These are phyloP conservation scores for Colinus virginianus DNA, from an alignment of 2,113 vertebrate genomes.

Conservation along the genomic window DNA sequence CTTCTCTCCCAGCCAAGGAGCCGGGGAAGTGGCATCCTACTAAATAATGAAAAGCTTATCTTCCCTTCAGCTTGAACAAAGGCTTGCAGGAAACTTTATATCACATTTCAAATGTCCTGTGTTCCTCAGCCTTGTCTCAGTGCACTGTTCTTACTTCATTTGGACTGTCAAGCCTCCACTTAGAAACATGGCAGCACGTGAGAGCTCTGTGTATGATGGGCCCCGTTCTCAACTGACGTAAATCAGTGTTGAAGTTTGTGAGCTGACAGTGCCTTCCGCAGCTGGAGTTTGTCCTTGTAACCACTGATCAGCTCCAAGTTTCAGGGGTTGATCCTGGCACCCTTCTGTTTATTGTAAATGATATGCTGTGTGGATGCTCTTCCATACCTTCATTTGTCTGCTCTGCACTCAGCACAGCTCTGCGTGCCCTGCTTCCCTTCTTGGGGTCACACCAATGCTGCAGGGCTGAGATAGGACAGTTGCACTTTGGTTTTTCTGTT, in stretches of 20 bases:
- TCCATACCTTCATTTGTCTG: not conserved
- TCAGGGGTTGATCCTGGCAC: not conserved
- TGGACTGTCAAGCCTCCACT: not conserved
- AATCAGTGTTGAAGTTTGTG: not conserved
- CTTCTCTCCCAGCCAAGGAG: conserved; percentile 36
- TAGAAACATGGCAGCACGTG: not conserved
- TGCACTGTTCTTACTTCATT: not conserved
- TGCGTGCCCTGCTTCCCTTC: not conserved
- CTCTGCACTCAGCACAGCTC: not conserved
- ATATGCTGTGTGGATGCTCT: not conserved
- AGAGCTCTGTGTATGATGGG: not conserved
- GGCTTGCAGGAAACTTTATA: conserved; percentile 50
- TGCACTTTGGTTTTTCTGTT: not conserved
- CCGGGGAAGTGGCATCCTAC: conserved; percentile 48
- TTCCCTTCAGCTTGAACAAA: conserved; percentile 57
- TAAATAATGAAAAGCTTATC: conserved; percentile 65
- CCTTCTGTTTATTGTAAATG: not conserved
- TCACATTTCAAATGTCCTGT: conserved; percentile 42
- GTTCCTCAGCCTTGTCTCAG: not conserved
- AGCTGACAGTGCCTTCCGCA: not conserved
- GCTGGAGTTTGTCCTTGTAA: not conserved
- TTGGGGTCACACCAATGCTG: not conserved
- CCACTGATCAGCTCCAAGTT: not conserved
- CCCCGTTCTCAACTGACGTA: not conserved
- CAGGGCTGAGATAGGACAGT: not conserved